Evolutionary conservation across 2,113 vertebrate genomes (phyloP).

Genomic region (Psilopogon haemacephalus): DNA sequence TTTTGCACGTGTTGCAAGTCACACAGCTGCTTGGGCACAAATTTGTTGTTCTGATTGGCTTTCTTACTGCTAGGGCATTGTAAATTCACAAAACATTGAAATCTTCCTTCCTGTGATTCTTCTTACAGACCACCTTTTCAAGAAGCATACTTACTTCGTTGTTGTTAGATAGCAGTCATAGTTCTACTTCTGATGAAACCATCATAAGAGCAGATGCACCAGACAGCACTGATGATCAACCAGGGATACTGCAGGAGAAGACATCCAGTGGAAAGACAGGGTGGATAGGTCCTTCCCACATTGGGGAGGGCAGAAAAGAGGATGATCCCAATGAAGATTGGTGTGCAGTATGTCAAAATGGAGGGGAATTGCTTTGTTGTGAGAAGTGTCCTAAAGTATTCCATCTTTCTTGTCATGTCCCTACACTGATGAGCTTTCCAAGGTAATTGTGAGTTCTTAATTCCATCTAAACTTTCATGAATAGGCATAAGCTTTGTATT

Average conservation of each 20-base stretch:
- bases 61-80: neutral
- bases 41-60: neutral
- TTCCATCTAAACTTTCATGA: neutral
- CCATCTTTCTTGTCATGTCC: slow-evolving; percentile 83
- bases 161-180: slow-evolving; percentile 73
- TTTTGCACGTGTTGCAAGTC: neutral
- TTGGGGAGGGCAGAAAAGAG: slow-evolving; percentile 76
- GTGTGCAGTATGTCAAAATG: slow-evolving; percentile 85
- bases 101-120: neutral
- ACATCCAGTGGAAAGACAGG: slow-evolving; percentile 53
- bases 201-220: slow-evolving; percentile 74
- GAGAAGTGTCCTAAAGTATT: slow-evolving; percentile 86
- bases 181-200: slow-evolving; percentile 60
- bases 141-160: slow-evolving; percentile 78
- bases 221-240: slow-evolving; percentile 81
- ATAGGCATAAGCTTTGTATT: neutral
- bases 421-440: slow-evolving; percentile 78
- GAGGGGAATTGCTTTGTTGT: slow-evolving; percentile 83
- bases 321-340: slow-evolving; percentile 87
- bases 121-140: slow-evolving; percentile 69
- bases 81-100: neutral
- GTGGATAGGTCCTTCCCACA: slow-evolving; percentile 61
- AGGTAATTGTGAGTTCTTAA: slow-evolving; percentile 66
- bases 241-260: slow-evolving; percentile 55
- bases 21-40: neutral